Evolutionary conservation across 2,797 vertebrate species (phyloP).

Genomic region (Rhabdomys pumilio): DNA sequence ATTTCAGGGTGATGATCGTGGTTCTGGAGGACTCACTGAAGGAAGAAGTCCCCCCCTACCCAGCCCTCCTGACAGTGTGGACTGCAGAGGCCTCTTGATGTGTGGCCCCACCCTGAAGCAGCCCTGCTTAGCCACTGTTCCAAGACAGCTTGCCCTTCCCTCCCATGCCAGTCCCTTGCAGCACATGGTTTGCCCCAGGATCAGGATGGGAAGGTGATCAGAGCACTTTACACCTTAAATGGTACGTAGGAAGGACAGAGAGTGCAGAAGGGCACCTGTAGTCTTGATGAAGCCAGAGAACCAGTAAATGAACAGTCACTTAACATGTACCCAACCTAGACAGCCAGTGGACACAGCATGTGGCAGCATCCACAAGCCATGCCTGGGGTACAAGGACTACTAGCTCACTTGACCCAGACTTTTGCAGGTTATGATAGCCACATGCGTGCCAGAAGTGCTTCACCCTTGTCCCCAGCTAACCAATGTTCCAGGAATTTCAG

Average conservation of each 20-base stretch:
- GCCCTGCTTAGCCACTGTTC: background rate
- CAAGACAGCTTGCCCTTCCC: background rate
- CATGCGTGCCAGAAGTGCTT: background rate
- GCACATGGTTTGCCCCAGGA: background rate
- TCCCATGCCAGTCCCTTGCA: too few relatives aligned
- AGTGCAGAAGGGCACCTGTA: too few relatives aligned
- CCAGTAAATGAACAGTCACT: background rate
- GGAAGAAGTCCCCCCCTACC: background rate
- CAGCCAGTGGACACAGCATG: background rate
- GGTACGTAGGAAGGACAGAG: background rate
- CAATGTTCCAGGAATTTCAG: rapidly evolving
- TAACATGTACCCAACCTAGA: background rate
- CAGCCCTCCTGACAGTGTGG: rapidly evolving
- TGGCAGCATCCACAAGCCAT: background rate
- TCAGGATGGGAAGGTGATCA: rapidly evolving
- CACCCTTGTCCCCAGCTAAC: rapidly evolving
- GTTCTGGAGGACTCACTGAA: background rate
- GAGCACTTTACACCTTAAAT: background rate
- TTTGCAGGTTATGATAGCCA: background rate
- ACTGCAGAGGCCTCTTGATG: background rate
- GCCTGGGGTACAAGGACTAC: background rate
- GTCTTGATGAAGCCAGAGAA: too few relatives aligned
- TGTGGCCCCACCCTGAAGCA: background rate
- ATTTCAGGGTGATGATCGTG: background rate
- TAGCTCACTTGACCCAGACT: too few relatives aligned